Base-by-base conservation (phyloP, 2,888 invertebrate species). In the Scaptomyza flava region DNA sequence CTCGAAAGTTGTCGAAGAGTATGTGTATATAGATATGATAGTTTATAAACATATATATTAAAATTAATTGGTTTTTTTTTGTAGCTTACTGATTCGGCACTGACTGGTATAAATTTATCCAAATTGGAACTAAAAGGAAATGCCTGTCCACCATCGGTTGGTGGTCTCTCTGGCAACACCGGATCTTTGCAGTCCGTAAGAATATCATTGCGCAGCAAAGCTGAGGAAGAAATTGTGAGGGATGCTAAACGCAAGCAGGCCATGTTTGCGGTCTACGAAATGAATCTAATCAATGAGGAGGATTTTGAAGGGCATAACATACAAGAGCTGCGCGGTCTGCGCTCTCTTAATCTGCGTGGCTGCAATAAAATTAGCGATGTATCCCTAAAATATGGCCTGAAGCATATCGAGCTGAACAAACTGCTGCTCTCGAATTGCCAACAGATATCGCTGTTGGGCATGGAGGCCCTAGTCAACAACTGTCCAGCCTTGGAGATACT, bases 311-410 rank as follows among this genome's bases (percentile, higher is more conserved):
- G 91, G 1, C 93, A 93, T 81, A 94, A 94, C 7, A 92, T 95
- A 64, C 93, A 93, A 34, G 92, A 93, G 34, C 81, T 95, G 12
- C 93, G 92, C 71, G 92, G 93, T 0, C 92, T 96, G 2, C 92
- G 91, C 65, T 92, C 93, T 50, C 91, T 96, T 6, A 94, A 96
- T 87, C 92, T 96, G 14, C 94, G 94, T 64, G 94, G 94, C 1
- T 96, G 96, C 87, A 94, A 94, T 74, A 94, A 94, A 90, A 94
- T 96, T 56, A 95, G 95, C 17, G 96, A 96, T 90, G 94, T 95
- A 0, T 95, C 96, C 69, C 89, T 96, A 9, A 94, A 93, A 68
- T 94, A 95, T 80, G 94, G 95, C 41, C 93, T 96, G 69, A 93
- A 93, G 67, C 95, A 95, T 82, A 93, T 93, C 52, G 95, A 95